Percentiles rank a stretch among this genome's conserved stretches.
phyloP scores from a whole-genome alignment of 2,113 vertebrate genomes.

The Passer montanus region DNA sequence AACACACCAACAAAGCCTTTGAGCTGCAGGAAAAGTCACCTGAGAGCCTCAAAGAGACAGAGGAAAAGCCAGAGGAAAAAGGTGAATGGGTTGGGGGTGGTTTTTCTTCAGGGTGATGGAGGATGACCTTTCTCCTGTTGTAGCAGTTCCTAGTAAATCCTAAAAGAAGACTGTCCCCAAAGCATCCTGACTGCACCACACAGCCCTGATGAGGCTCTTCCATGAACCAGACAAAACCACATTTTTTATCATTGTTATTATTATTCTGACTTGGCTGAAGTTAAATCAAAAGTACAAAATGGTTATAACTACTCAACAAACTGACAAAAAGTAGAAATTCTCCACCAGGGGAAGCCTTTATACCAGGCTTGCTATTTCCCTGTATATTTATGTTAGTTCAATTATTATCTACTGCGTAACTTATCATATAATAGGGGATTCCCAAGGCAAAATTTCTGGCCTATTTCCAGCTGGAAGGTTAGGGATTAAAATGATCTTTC shows the following conservation, averaged over 20 bases:
- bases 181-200: background rate
- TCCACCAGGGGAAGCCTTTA: background rate
- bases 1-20: conserved; percentile 53
- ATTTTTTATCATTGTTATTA: background rate
- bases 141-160: background rate
- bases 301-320: background rate
- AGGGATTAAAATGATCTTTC: conserved; percentile 19
- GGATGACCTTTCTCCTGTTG: background rate
- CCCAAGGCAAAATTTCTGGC: background rate
- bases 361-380: background rate
- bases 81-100: background rate
- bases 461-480: background rate
- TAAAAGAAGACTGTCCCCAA: background rate
- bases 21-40: conserved; percentile 69
- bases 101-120: background rate
- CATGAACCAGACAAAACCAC: background rate
- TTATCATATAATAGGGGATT: background rate
- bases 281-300: background rate
- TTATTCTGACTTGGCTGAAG: background rate
- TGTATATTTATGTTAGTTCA: background rate
- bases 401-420: background rate
- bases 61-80: background rate
- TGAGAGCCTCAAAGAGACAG: background rate
- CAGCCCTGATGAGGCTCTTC: background rate
- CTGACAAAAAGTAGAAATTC: background rate